These are phyloP conservation scores for Macquaria ambigua DNA, from an alignment of 2,113 vertebrate species.

Conservation along the genomic window DNA sequence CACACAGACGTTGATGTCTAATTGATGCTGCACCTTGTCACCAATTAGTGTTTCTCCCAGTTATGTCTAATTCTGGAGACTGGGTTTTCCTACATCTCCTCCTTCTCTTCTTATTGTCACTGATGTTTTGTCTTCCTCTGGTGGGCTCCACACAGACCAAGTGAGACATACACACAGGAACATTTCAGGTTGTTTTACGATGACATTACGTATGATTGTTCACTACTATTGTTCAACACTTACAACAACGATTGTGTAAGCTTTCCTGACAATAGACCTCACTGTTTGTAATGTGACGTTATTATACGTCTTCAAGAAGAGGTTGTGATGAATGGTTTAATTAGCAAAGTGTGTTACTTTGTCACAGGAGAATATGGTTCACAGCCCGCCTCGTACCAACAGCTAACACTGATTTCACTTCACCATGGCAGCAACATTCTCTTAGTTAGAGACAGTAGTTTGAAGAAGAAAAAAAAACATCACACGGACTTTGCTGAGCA, in stretches of 20 bases:
- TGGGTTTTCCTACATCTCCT: slow-evolving; percentile 1
- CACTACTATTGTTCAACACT: no score
- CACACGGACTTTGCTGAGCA: not conserved
- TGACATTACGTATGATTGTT: not conserved
- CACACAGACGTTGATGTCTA: slow-evolving; percentile 32
- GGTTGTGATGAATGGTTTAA: not conserved
- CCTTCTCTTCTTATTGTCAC: slow-evolving; percentile 8
- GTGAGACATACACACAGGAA: not conserved
- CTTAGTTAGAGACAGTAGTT: not conserved
- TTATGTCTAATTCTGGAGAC: slow-evolving; percentile 12
- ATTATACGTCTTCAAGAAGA: not conserved
- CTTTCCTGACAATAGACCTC: not conserved
- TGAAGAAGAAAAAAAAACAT: not conserved
- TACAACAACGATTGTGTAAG: not conserved
- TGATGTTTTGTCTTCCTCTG: slow-evolving; percentile 18
- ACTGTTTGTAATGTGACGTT: not conserved
- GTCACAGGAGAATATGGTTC: not conserved
- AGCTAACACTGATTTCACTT: not conserved
- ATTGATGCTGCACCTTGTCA: slow-evolving; percentile 56
- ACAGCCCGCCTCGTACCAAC: not conserved
- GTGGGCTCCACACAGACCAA: not conserved
- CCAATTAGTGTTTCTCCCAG: slow-evolving; percentile 54
- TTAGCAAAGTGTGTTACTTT: not conserved
- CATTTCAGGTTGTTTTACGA: not conserved
- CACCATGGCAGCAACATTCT: not conserved